These are phyloP conservation scores for Drosophila diplacantha DNA, from an alignment of 2,888 invertebrate genomes.

Conservation along the genomic window DNA sequence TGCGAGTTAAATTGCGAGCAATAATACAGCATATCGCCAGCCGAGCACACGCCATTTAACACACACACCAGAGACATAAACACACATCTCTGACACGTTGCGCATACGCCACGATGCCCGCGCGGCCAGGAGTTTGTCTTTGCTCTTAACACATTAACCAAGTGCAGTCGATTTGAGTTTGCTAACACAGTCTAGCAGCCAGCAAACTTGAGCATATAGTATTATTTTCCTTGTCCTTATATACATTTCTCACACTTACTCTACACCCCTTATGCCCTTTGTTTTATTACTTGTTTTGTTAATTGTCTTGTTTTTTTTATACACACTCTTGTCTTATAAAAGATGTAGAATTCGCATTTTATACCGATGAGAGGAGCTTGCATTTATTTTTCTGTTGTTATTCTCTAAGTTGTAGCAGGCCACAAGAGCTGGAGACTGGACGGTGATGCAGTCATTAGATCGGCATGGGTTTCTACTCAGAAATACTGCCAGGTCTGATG, in stretches of 20 bases:
- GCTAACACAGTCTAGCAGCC: constrained; percentile 18
- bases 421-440: not conserved
- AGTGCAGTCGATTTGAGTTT: constrained; percentile 33
- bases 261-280: not conserved
- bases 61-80: constrained; percentile 9
- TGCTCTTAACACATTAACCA: constrained; percentile 41
- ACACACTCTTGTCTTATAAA: constrained; percentile 12
- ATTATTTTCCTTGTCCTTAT: constrained; percentile 18
- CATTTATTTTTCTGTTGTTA: constrained; percentile 24
- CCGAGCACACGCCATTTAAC: constrained; percentile 27
- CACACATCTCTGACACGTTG: constrained; percentile 20
- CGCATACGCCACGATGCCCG: constrained; percentile 42
- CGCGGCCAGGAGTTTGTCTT: constrained; percentile 22
- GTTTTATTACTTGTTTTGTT: constrained; percentile 16
- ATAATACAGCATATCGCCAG: constrained; percentile 46
- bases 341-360: constrained; percentile 24
- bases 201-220: constrained; percentile 25
- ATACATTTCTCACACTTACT: not conserved
- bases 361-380: constrained; percentile 17
- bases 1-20: constrained; percentile 46
- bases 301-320: constrained; percentile 20
- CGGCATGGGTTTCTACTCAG: not conserved
- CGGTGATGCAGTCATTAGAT: not conserved
- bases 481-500: not conserved
- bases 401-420: constrained; percentile 15